A percentile compares a stretch with the other conserved stretches of the same genome.
Conservation (phyloP, 2,113 vertebrate genomes). For the Alces alces region DNA sequence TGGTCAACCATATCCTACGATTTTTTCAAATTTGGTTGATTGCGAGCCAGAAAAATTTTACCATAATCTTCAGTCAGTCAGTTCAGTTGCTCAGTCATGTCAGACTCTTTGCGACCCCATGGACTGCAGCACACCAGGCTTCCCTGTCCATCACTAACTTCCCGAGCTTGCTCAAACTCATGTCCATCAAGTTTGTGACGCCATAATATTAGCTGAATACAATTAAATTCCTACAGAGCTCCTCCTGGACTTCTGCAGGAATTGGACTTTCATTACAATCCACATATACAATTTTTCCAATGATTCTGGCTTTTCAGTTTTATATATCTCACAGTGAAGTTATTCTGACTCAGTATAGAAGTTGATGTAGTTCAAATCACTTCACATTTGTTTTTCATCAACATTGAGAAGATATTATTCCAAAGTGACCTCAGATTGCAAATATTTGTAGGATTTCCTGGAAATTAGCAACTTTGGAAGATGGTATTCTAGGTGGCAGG, state of each 20-base stretch:
- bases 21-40: neutral
- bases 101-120: neutral
- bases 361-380: constrained; percentile 24
- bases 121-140: neutral
- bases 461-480: constrained; percentile 5
- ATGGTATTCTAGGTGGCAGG: neutral
- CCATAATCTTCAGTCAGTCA: neutral
- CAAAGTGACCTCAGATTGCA: constrained; percentile 15
- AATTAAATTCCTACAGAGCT: neutral
- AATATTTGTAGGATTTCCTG: constrained; percentile 36
- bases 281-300: neutral
- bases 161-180: neutral
- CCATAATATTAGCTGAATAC: neutral
- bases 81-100: neutral
- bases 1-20: neutral
- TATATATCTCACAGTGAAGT: neutral
- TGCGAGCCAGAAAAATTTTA: neutral
- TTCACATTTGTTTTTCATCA: neutral
- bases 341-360: neutral
- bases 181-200: neutral
- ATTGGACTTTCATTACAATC: neutral
- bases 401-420: constrained; percentile 21
- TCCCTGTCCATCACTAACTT: neutral
- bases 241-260: neutral
- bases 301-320: neutral